phyloP scores from a whole-genome alignment of 2,888 invertebrate species.

The Napeogenes sylphis region DNA sequence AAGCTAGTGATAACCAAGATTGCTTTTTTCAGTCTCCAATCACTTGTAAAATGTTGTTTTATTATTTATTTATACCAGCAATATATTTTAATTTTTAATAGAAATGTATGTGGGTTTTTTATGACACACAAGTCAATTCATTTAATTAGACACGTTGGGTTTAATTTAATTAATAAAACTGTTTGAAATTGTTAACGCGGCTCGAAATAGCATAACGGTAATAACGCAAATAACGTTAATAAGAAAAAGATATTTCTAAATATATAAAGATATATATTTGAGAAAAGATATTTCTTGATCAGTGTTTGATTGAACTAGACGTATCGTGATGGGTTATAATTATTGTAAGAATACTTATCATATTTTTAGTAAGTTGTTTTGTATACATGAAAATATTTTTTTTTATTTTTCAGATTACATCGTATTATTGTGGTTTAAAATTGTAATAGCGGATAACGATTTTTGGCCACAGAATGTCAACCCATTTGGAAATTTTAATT shows the following conservation, averaged over 20 bases:
- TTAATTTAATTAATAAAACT: no score
- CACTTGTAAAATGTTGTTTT: constrained; percentile 68
- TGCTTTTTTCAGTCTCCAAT: constrained; percentile 67
- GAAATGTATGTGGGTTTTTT: no score
- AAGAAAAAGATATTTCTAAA: no score
- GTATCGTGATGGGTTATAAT: constrained; percentile 6
- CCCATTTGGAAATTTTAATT: constrained; percentile 11
- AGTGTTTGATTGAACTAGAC: not conserved
- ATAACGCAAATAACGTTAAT: no score
- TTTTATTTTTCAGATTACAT: constrained; percentile 16
- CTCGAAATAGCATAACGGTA: no score
- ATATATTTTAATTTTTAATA: no score
- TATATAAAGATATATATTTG: no score
- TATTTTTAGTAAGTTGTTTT: not conserved
- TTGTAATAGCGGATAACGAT: not conserved
- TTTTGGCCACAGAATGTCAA: constrained; percentile 8
- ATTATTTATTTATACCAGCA: constrained; percentile 32
- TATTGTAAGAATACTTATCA: constrained; percentile 10
- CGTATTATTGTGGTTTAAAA: constrained; percentile 3
- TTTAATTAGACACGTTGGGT: no score
- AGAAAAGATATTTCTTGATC: no score
- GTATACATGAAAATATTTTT: not conserved
- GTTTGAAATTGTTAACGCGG: no score
- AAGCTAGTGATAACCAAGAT: constrained; percentile 66
- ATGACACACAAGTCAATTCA: no score